These are phyloP conservation scores for Protosalanx chinensis DNA, from an alignment of 2,797 vertebrate species.

Conservation along the genomic window DNA sequence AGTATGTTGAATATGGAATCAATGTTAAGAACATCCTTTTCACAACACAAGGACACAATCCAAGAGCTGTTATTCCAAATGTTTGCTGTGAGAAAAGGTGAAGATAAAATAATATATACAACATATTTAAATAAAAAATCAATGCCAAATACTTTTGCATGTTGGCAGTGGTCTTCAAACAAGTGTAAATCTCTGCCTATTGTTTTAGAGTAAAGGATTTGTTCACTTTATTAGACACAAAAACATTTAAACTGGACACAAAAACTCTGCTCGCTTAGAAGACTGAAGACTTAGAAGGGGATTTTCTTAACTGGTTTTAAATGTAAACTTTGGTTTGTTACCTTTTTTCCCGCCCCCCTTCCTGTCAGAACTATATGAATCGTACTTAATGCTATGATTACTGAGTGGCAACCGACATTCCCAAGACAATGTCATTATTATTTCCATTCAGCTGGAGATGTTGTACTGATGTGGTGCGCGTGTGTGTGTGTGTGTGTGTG, in stretches of 20 bases:
- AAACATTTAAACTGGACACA: no score
- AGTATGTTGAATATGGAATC: background rate
- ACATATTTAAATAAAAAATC: background rate
- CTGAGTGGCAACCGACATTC: background rate
- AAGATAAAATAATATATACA: background rate
- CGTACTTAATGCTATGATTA: background rate
- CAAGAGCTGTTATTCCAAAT: background rate
- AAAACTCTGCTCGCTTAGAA: no score
- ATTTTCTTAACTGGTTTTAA: no score
- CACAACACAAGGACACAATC: background rate
- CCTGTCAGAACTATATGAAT: no score
- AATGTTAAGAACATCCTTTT: conserved; percentile 9
- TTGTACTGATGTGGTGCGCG: background rate
- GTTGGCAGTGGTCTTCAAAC: background rate
- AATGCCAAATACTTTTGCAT: background rate
- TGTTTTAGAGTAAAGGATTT: no score
- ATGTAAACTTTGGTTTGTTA: no score
- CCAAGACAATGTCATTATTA: conserved; percentile 7
- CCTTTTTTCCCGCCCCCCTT: no score
- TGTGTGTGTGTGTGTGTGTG: background rate
- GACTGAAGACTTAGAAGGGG: no score
- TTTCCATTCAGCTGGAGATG: conserved; percentile 7
- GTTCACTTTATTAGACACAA: no score
- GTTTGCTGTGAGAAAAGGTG: conserved; percentile 2
- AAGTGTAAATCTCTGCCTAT: background rate